These are phyloP conservation scores for Scaptomyza flava DNA, from an alignment of 2,888 invertebrate species.

Conservation along the genomic window DNA sequence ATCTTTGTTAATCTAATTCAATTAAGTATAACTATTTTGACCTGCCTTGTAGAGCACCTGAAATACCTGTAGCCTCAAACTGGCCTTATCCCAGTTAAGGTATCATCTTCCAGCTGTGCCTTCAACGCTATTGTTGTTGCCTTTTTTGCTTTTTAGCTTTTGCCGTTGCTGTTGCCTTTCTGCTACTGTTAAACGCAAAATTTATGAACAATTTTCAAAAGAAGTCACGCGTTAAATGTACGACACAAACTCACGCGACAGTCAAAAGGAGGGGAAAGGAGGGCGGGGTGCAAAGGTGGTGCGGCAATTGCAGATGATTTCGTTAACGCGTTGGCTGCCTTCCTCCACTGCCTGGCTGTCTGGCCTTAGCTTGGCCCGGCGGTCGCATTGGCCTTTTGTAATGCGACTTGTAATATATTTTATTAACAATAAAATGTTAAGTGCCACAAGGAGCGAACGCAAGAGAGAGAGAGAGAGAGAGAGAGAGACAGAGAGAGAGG, in stretches of 20 bases:
- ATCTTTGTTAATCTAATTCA: neutral
- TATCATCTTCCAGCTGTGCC: constrained; percentile 47
- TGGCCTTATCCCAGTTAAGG: constrained; percentile 10
- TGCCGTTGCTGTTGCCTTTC: constrained; percentile 50
- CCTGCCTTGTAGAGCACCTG: constrained; percentile 20
- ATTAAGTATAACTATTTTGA: neutral
- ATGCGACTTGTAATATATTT: constrained; percentile 77
- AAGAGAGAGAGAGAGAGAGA: constrained; percentile 1
- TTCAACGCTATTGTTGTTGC: constrained; percentile 47
- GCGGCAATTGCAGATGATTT: constrained; percentile 70
- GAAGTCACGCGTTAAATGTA: constrained; percentile 78
- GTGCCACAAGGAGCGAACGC: constrained; percentile 64
- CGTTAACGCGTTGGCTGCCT: constrained; percentile 70
- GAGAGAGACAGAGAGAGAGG: neutral
- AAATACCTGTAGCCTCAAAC: constrained; percentile 5
- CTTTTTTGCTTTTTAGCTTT: constrained; percentile 5
- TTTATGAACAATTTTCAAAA: constrained; percentile 80
- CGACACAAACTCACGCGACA: constrained; percentile 79
- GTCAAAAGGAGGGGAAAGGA: constrained; percentile 16
- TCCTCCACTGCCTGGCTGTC: constrained; percentile 14
- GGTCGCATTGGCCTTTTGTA: constrained; percentile 70
- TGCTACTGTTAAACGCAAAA: constrained; percentile 79
- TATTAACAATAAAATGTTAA: constrained; percentile 81
- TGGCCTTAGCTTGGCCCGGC: constrained; percentile 36
- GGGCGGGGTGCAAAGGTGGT: constrained; percentile 3